phyloP scores from a whole-genome alignment of 1,140 invertebrate genomes.

The Branchinecta lynchi region DNA sequence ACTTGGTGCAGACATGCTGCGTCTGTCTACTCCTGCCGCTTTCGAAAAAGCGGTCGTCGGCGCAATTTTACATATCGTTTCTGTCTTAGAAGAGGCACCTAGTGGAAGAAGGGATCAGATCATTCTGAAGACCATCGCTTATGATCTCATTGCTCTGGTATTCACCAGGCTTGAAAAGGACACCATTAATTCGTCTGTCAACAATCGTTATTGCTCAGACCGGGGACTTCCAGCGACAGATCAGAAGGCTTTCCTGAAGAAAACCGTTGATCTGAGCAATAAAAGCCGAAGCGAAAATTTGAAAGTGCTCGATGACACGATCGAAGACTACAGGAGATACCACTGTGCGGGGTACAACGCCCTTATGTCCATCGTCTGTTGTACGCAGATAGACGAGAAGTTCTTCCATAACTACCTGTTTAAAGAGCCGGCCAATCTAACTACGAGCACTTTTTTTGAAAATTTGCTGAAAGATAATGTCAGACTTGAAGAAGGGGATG shows the following conservation, averaged over 20 bases:
- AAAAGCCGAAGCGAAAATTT: background rate
- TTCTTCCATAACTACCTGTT: background rate
- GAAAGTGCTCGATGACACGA: background rate
- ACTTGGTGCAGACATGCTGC: background rate
- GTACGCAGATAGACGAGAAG: background rate
- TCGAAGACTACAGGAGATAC: conserved; percentile 1
- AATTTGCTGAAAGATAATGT: background rate
- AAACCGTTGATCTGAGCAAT: background rate
- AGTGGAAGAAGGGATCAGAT: background rate
- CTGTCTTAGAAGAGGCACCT: background rate
- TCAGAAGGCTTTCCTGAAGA: background rate
- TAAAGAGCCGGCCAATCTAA: background rate
- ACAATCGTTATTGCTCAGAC: background rate
- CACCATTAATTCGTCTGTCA: background rate
- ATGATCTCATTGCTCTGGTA: background rate
- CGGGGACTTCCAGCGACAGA: background rate
- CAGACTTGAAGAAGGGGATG: background rate
- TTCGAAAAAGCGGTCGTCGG: background rate
- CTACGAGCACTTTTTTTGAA: background rate
- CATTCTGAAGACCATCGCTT: background rate
- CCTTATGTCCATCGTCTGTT: background rate
- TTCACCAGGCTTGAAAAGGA: conserved; percentile 2
- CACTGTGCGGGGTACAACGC: background rate
- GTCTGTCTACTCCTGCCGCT: background rate
- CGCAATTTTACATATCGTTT: background rate